Evolutionary conservation across 2,113 vertebrate genomes (phyloP).

Genomic region (Chionodraco myersi): DNA sequence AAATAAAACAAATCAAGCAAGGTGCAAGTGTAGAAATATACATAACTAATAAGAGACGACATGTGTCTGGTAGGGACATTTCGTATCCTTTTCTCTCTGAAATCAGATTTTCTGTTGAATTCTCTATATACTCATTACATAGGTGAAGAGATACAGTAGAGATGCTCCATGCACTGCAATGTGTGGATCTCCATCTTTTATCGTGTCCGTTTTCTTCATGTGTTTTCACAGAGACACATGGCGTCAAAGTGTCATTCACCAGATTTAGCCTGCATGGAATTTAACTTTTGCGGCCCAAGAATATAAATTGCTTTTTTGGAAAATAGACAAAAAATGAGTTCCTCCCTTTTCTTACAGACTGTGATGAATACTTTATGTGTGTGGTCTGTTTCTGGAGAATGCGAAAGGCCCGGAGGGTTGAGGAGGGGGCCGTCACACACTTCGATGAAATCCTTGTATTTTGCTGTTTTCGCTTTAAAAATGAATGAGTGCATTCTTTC

Average conservation of each 20-base stretch:
- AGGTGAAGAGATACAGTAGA: neutral
- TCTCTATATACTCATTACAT: too few relatives aligned
- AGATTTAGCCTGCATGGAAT: conserved; percentile 34
- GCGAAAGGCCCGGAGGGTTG: conserved; percentile 19
- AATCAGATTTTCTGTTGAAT: too few relatives aligned
- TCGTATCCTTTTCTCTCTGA: too few relatives aligned
- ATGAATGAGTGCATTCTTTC: conserved; percentile 70
- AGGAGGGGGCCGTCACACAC: conserved; percentile 36
- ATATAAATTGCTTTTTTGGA: conserved; percentile 24
- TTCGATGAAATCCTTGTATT: conserved; percentile 49
- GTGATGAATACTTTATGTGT: conserved; percentile 63
- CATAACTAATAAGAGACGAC: neutral
- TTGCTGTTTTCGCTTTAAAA: conserved; percentile 62
- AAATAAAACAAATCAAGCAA: neutral
- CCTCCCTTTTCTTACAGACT: conserved; percentile 33
- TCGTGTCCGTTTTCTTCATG: neutral
- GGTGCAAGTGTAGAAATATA: neutral
- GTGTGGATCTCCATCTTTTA: neutral
- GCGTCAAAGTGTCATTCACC: conserved; percentile 14
- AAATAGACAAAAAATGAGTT: conserved; percentile 39
- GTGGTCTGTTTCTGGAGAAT: conserved; percentile 67
- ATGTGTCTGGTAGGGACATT: neutral
- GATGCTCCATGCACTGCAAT: neutral
- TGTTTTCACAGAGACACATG: neutral
- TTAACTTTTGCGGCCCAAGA: conserved; percentile 36